A percentile compares a stretch with the other conserved stretches of the same genome.
These are phyloP conservation scores for Latheticus oryzae DNA, from an alignment of 2,888 invertebrate genomes.

Conservation along the genomic window DNA sequence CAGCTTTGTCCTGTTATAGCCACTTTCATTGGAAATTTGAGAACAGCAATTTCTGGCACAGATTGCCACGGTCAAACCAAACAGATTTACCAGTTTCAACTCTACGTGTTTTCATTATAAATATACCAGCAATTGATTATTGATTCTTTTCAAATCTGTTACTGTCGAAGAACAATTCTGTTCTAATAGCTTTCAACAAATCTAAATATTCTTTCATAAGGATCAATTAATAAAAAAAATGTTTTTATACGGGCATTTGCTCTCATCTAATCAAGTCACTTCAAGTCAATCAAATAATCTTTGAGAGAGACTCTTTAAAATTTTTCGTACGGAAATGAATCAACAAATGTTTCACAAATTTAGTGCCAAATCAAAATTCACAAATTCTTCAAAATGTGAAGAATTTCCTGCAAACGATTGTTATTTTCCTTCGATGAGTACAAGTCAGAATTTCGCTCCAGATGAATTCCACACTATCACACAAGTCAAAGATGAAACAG, in stretches of 20 bases:
- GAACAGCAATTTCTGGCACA: too few species aligned
- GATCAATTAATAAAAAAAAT: slow-evolving; percentile 15
- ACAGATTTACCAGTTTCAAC: too few species aligned
- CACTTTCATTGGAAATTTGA: too few species aligned
- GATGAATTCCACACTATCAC: neutral
- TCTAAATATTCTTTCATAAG: slow-evolving; percentile 13
- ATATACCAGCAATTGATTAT: too few species aligned
- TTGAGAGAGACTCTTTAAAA: neutral
- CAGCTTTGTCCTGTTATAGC: too few species aligned
- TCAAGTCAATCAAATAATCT: slow-evolving; percentile 6
- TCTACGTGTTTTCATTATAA: too few species aligned
- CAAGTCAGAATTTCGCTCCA: neutral
- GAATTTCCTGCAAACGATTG: neutral
- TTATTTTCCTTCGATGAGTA: neutral
- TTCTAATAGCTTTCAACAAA: slow-evolving; percentile 5
- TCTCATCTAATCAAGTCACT: slow-evolving; percentile 8
- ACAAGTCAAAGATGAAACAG: neutral
- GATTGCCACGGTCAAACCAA: too few species aligned
- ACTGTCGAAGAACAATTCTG: too few species aligned
- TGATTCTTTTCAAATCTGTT: too few species aligned
- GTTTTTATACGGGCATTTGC: slow-evolving; percentile 10
- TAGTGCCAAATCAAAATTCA: slow-evolving; percentile 12
- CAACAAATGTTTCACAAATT: slow-evolving; percentile 12
- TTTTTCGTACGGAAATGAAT: slow-evolving; percentile 20
- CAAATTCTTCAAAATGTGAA: neutral